phyloP scores from a whole-genome alignment of 2,888 invertebrate genomes.

The Drosophila kambysellisi region DNA sequence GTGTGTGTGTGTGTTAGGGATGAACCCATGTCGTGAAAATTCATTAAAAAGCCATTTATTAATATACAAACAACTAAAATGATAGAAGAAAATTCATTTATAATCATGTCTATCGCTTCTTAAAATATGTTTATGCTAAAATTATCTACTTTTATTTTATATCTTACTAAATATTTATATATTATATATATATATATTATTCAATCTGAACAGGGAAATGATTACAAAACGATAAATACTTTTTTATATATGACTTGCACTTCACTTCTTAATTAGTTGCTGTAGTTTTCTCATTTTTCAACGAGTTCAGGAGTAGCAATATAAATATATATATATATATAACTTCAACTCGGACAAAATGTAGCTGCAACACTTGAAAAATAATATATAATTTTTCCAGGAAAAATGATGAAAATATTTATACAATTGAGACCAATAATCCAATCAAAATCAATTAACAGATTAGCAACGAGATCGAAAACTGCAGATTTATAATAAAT shows the following conservation, averaged over 20 bases:
- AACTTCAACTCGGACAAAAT: background rate
- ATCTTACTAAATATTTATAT: background rate
- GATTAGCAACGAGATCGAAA: no score
- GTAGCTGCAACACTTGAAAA: background rate
- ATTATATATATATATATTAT: background rate
- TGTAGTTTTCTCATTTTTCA: background rate
- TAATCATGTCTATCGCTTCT: background rate
- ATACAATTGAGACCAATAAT: no score
- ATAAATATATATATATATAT: background rate
- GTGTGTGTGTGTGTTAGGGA: slow-evolving; percentile 10
- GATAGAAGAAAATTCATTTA: background rate
- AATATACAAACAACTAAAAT: background rate
- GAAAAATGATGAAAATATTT: background rate
- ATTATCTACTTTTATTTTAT: background rate
- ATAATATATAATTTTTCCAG: background rate
- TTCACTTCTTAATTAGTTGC: background rate
- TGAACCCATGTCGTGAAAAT: slow-evolving; percentile 5
- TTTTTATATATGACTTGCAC: background rate
- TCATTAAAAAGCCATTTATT: background rate
- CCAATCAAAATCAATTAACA: no score
- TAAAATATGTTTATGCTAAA: background rate
- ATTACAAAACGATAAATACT: background rate
- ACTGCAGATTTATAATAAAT: background rate
- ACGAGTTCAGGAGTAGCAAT: background rate
- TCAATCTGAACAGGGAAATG: background rate